Conservation (phyloP, 2,113 vertebrate genomes). For the Rhineura floridana region DNA sequence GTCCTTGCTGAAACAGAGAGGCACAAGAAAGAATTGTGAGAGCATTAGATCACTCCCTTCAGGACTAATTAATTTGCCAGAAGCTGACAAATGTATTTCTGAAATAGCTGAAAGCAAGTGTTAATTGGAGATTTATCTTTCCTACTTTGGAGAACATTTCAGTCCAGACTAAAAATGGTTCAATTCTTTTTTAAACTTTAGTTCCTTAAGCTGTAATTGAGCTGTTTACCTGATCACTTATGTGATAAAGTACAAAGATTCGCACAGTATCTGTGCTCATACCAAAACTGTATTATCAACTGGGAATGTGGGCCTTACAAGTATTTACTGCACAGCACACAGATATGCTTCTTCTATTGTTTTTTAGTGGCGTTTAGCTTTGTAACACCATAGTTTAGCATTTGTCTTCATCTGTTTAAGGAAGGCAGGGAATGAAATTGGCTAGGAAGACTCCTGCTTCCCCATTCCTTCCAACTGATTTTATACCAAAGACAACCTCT, state of each 20-base stretch:
- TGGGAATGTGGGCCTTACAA: neutral
- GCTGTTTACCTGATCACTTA: slow-evolving; percentile 26
- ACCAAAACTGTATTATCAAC: slow-evolving; percentile 31
- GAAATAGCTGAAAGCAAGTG: slow-evolving; percentile 60
- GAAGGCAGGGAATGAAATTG: too few relatives aligned
- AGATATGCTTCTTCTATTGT: too few relatives aligned
- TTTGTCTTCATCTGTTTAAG: too few relatives aligned
- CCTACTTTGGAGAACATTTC: slow-evolving; percentile 49
- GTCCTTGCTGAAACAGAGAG: neutral
- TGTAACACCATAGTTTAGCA: too few relatives aligned
- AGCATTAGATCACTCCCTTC: slow-evolving; percentile 54
- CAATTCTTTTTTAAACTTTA: slow-evolving; percentile 32
- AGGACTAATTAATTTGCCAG: slow-evolving; percentile 65
- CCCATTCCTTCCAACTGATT: too few relatives aligned
- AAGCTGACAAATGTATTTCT: slow-evolving; percentile 56
- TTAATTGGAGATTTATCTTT: slow-evolving; percentile 66
- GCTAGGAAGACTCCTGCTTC: too few relatives aligned
- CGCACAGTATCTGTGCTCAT: slow-evolving; percentile 28
- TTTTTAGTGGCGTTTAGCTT: too few relatives aligned
- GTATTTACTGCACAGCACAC: too few relatives aligned
- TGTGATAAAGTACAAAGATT: slow-evolving; percentile 19
- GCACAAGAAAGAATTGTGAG: slow-evolving; percentile 42
- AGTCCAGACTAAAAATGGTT: slow-evolving; percentile 49
- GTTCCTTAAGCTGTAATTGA: slow-evolving; percentile 21
- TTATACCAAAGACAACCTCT: too few relatives aligned